These are phyloP conservation scores for Myathropa florea DNA, from an alignment of 2,888 invertebrate genomes.

Conservation along the genomic window DNA sequence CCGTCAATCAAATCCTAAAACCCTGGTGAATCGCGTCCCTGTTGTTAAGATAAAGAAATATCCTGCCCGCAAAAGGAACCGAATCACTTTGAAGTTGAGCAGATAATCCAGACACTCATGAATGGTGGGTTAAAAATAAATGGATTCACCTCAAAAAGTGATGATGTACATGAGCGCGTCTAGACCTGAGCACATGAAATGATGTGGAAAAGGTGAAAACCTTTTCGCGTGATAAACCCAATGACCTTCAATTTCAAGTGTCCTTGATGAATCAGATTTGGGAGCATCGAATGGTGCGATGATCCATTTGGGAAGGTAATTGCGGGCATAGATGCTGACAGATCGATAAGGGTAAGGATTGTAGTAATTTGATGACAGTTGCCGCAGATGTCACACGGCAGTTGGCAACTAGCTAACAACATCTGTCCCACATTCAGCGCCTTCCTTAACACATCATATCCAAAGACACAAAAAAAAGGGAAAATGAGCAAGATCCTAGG, in stretches of 20 bases:
- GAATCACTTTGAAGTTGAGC: background rate
- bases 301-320: no score
- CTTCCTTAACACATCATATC: conserved; percentile 34
- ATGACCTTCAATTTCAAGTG: background rate
- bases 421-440: conserved; percentile 21
- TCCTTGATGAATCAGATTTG: background rate
- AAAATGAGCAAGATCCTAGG: background rate
- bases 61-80: no score
- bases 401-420: conserved; percentile 1
- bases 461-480: background rate
- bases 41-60: no score
- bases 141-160: background rate
- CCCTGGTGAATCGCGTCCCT: no score
- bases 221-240: no score
- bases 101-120: background rate
- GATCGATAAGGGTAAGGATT: background rate
- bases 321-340: no score
- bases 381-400: background rate
- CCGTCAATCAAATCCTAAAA: background rate
- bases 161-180: no score
- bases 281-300: no score
- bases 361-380: background rate
- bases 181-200: background rate
- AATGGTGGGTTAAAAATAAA: background rate
- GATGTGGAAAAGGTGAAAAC: background rate